A percentile compares a stretch with the other conserved stretches of the same genome.
phyloP scores from a whole-genome alignment of 2,113 vertebrate genomes.

The Noturus placidus region DNA sequence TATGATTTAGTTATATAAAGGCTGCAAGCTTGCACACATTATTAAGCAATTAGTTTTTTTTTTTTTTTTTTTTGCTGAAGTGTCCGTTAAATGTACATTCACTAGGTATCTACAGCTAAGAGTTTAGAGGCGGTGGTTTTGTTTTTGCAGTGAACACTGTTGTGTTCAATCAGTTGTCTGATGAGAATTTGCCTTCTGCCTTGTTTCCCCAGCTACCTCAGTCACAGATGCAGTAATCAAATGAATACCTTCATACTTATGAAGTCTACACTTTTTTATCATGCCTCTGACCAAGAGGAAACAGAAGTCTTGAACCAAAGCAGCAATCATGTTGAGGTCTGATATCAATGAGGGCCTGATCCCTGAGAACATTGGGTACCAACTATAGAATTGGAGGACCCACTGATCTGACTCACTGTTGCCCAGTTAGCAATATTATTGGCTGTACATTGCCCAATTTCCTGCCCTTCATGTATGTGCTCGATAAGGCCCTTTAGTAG shows the following conservation, averaged over 20 bases:
- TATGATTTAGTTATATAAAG: not conserved
- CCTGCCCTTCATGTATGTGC: not conserved
- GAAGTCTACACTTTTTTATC: not conserved
- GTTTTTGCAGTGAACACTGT: not conserved
- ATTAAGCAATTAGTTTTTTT: not conserved
- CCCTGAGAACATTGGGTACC: not conserved
- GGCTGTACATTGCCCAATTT: not conserved
- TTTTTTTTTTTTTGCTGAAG: not conserved
- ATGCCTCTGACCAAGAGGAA: not conserved
- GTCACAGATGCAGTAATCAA: not conserved
- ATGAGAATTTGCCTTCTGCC: not conserved
- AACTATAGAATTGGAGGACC: not conserved
- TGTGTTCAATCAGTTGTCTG: not conserved
- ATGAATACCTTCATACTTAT: not conserved
- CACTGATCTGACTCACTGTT: not conserved
- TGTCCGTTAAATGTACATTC: not conserved
- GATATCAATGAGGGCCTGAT: not conserved
- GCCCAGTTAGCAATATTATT: not conserved
- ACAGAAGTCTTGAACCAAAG: not conserved
- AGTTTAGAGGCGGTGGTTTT: too few relatives aligned
- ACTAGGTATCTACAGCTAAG: not conserved
- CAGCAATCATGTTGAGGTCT: not conserved
- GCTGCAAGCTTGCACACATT: not conserved
- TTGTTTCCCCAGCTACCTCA: not conserved
- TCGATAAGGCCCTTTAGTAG: not conserved